Conservation (phyloP, 1,140 invertebrate genomes). For the Drosophila kepulauana region DNA sequence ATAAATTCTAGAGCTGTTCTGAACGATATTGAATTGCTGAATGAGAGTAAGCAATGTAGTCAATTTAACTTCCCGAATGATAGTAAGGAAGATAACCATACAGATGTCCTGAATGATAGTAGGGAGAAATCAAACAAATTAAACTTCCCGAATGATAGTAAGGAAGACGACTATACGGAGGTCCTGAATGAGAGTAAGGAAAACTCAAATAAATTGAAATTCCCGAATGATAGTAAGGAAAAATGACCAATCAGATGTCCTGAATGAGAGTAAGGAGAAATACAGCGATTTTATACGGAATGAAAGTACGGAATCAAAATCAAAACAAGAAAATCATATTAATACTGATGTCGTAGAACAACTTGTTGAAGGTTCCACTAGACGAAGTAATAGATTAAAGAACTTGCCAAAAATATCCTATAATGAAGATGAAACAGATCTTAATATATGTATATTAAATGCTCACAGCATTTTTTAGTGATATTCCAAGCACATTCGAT, state of each 20-base stretch:
- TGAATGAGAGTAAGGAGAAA: background rate
- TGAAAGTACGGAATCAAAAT: background rate
- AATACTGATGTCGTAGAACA: background rate
- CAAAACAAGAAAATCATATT: background rate
- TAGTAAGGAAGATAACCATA: background rate
- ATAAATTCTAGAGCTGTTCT: background rate
- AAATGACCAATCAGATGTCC: background rate
- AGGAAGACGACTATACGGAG: background rate
- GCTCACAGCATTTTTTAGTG: background rate
- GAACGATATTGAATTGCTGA: background rate
- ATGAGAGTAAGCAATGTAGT: background rate
- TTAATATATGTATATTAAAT: slow-evolving; percentile 12
- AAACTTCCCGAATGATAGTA: background rate
- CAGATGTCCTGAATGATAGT: background rate
- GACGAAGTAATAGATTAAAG: slow-evolving; percentile 15
- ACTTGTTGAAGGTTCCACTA: background rate
- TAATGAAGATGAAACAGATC: background rate
- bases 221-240: slow-evolving; percentile 2
- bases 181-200: too few relatives aligned
- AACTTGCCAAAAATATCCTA: slow-evolving; percentile 8
- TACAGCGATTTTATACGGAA: too few relatives aligned
- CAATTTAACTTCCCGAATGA: background rate
- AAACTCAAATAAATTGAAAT: too few relatives aligned
- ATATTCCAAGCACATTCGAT: slow-evolving; percentile 9
- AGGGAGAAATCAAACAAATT: too few relatives aligned